phyloP scores from a whole-genome alignment of 1,140 invertebrate genomes.

The Drosophila santomea region DNA sequence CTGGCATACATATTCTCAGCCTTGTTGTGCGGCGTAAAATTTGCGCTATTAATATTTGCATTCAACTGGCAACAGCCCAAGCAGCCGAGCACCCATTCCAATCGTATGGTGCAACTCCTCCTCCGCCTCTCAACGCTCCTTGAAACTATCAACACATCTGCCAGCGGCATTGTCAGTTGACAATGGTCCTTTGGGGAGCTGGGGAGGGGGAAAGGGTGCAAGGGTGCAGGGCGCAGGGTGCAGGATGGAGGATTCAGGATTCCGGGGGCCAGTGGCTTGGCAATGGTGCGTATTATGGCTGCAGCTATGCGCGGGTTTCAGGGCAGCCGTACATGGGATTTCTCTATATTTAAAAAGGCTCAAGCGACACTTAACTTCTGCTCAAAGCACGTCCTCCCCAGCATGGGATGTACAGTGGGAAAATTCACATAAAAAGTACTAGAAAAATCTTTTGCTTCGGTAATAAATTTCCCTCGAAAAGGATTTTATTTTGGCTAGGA shows the following conservation, averaged over 20 bases:
- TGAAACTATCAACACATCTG: slow-evolving; percentile 64
- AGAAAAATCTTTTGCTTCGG: not conserved
- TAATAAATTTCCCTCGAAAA: too few species aligned
- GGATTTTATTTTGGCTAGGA: too few species aligned
- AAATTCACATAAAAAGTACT: not conserved
- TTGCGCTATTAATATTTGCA: slow-evolving; percentile 81
- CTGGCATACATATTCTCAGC: slow-evolving; percentile 44
- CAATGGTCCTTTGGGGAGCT: slow-evolving; percentile 47
- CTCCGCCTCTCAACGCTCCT: slow-evolving; percentile 11
- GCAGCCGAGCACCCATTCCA: not conserved
- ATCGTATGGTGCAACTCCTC: slow-evolving; percentile 2
- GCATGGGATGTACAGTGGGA: slow-evolving; percentile 19
- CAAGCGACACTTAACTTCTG: slow-evolving; percentile 77
- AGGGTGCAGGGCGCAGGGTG: not conserved
- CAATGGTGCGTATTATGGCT: slow-evolving; percentile 62
- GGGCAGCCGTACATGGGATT: slow-evolving; percentile 20
- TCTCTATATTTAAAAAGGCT: slow-evolving; percentile 75
- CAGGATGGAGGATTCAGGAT: not conserved
- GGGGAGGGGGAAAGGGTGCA: not conserved
- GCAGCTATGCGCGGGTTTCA: slow-evolving; percentile 16
- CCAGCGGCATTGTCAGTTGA: slow-evolving; percentile 71
- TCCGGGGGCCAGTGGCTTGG: slow-evolving; percentile 7
- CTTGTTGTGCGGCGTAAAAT: slow-evolving; percentile 72
- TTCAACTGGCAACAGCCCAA: slow-evolving; percentile 69
- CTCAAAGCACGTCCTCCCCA: slow-evolving; percentile 45